A percentile compares a stretch with the other conserved stretches of the same genome.
Conservation (phyloP, 2,797 vertebrate species). For the Melopsittacus undulatus region DNA sequence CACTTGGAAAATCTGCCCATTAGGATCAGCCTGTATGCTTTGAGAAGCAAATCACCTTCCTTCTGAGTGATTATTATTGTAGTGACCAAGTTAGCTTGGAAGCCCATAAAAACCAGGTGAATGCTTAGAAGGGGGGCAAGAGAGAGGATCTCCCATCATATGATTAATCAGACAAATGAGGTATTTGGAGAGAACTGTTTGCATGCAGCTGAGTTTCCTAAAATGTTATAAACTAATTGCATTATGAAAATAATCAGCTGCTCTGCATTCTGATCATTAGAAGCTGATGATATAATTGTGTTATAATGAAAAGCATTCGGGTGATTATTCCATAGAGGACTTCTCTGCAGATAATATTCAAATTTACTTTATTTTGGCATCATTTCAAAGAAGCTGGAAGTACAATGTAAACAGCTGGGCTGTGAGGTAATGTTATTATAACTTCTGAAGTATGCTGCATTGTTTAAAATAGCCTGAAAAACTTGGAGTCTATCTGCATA, state of each 20-base stretch:
- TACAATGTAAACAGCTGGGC: slow-evolving; percentile 61
- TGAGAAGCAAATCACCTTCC: neutral
- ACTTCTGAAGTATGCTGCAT: slow-evolving; percentile 6
- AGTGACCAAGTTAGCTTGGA: neutral
- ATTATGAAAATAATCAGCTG: slow-evolving; percentile 73
- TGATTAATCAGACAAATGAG: slow-evolving; percentile 38
- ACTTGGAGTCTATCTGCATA: slow-evolving; percentile 5
- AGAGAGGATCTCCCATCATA: neutral
- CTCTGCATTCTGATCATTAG: slow-evolving; percentile 72
- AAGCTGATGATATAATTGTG: slow-evolving; percentile 72
- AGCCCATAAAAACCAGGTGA: neutral
- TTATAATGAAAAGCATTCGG: slow-evolving; percentile 67
- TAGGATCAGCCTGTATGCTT: neutral
- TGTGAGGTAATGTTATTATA: slow-evolving; percentile 31
- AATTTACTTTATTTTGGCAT: slow-evolving; percentile 62
- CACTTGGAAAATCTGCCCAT: neutral
- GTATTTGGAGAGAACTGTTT: slow-evolving; percentile 32
- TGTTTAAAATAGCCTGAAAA: neutral
- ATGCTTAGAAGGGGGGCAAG: neutral
- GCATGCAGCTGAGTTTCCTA: slow-evolving; percentile 44
- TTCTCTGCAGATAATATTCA: slow-evolving; percentile 61
- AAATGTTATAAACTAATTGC: slow-evolving; percentile 63
- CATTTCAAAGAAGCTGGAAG: slow-evolving; percentile 47
- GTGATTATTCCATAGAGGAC: slow-evolving; percentile 67
- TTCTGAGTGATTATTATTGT: neutral